Conservation (phyloP, 2,113 vertebrate genomes). For the Syngnathoides biaculeatus region DNA sequence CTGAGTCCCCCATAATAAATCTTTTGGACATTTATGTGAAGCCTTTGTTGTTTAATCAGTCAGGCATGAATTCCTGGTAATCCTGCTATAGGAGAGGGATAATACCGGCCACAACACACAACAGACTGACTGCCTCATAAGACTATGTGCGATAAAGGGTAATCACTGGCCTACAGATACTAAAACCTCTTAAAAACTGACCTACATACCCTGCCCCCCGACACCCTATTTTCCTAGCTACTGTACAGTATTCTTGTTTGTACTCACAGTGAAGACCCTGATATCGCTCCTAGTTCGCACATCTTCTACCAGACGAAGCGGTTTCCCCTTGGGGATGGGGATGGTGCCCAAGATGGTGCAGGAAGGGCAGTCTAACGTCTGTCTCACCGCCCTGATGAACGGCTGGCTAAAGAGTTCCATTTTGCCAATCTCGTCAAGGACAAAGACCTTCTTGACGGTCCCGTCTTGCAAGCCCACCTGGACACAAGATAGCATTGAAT, state of each 20-base stretch:
- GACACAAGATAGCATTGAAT: slow-evolving; percentile 1
- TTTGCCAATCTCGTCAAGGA: slow-evolving; percentile 94
- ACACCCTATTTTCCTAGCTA: neutral
- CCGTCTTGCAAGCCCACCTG: slow-evolving; percentile 62
- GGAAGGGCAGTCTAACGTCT: slow-evolving; percentile 67
- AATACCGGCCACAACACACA: slow-evolving; percentile 36
- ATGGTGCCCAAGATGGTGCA: slow-evolving; percentile 85
- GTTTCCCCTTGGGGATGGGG: slow-evolving; percentile 83
- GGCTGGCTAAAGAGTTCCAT: slow-evolving; percentile 96
- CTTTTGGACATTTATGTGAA: slow-evolving; percentile 53
- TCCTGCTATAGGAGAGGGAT: slow-evolving; percentile 51
- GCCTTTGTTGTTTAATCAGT: slow-evolving; percentile 68
- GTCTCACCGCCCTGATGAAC: slow-evolving; percentile 82
- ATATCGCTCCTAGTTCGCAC: slow-evolving; percentile 82
- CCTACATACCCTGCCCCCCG: slow-evolving; percentile 30
- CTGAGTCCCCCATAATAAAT: slow-evolving; percentile 49
- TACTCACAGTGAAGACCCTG: slow-evolving; percentile 85
- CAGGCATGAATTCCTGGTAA: slow-evolving; percentile 63
- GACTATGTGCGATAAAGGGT: slow-evolving; percentile 22
- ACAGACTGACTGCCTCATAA: slow-evolving; percentile 31
- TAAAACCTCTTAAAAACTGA: slow-evolving; percentile 35
- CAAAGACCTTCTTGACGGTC: slow-evolving; percentile 72
- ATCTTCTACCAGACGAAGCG: slow-evolving; percentile 87
- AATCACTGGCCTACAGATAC: slow-evolving; percentile 28
- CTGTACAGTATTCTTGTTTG: neutral